Evolutionary conservation across 2,797 vertebrate species (phyloP), one percentile per base, ranked within the genome.

Genomic region (Amphiprion clarkii): DNA sequence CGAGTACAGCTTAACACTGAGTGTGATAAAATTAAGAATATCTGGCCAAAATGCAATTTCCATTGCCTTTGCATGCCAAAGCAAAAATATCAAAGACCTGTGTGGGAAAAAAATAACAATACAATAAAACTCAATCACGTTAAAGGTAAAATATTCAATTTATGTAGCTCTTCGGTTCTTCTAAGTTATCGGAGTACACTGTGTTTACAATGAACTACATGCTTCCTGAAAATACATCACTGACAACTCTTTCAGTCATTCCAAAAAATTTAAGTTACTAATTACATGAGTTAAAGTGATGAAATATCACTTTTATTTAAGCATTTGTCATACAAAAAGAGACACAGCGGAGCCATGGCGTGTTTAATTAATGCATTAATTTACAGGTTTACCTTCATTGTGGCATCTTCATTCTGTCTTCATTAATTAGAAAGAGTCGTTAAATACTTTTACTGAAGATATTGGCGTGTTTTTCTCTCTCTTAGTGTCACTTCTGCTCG

Each of bases 321-420:
- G 36, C 2, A 5, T 4, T 17, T 44, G 51, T 13, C 23, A 52
- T 13, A 25, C 10, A 23, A 52, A 9, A 52, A 3, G 21, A 19
- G 23, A 52, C 7, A 52, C 9, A 13, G 13, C 11, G 51, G 12
- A 2, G 21, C 21, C 51, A 52, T 14, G 29, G 5, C 25, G 4
- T 2, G 13, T 42, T 31, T 11, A 52, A 44, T 17, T 10, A 1
- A 19, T n/a, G 9, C 10, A 9, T 51, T 4, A 11, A 51, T 10
- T 11, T 14, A 4, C 9, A 14, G 5, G 31, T 44, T 51, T 88
- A 92, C 91, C 89, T 85, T 79, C 27, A 71, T 13, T 59, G 23
- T 0, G 1, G 1, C 27, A 16, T 40, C 39, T 3, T 65, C 69
- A 53, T 56, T 23, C 3, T 51, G 46, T 57, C 3, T 74, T 27